Evolutionary conservation across 2,888 invertebrate species (phyloP).

Genomic region (Bellardia pandia): DNA sequence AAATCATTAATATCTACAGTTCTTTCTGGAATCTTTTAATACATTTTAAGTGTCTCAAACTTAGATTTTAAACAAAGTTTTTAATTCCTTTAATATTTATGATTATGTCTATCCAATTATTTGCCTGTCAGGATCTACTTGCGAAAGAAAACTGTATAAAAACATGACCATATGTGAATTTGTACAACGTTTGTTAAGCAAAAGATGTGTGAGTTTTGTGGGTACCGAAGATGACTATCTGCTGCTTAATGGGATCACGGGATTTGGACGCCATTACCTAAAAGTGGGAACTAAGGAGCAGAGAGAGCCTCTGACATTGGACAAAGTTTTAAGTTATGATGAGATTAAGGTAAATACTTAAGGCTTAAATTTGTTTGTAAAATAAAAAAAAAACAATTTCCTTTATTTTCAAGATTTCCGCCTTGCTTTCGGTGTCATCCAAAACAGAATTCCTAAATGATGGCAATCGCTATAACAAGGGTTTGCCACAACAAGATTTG

Average conservation of each 20-base stretch:
- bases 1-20: too few relatives aligned
- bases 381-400: neutral
- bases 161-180: conserved; percentile 83
- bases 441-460: conserved; percentile 85
- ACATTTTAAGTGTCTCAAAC: too few relatives aligned
- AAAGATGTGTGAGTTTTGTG: conserved; percentile 84
- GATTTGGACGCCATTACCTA: conserved; percentile 83
- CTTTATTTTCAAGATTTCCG: conserved; percentile 78
- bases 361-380: neutral
- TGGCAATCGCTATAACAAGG: conserved; percentile 84
- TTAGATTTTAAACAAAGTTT: too few relatives aligned
- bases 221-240: conserved; percentile 80
- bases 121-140: conserved; percentile 52
- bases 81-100: too few relatives aligned
- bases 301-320: conserved; percentile 82
- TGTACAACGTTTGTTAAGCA: conserved; percentile 84
- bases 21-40: too few relatives aligned
- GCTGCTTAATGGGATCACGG: conserved; percentile 80
- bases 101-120: too few relatives aligned
- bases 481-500: conserved; percentile 78
- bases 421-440: conserved; percentile 84
- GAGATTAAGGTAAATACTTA: conserved; percentile 84
- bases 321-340: conserved; percentile 85
- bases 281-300: conserved; percentile 84
- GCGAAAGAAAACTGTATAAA: conserved; percentile 81